These are phyloP conservation scores for Samia ricini DNA, from an alignment of 1,140 invertebrate species.

Conservation along the genomic window DNA sequence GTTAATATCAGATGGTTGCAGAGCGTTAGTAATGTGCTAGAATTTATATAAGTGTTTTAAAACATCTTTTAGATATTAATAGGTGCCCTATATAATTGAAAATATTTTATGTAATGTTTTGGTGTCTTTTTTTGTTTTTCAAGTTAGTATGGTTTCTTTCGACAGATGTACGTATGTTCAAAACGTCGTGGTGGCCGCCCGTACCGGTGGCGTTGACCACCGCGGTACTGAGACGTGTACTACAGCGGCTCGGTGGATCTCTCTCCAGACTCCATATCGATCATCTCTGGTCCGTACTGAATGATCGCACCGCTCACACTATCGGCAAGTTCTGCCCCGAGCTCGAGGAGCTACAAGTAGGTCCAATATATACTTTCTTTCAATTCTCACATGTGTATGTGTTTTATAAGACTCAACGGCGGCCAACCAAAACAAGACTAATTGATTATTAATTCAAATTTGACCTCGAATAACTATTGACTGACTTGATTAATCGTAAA, in stretches of 20 bases:
- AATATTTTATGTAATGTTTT: no score
- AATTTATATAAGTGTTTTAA: no score
- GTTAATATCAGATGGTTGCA: no score
- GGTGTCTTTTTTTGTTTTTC: not conserved
- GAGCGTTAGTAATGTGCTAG: no score
- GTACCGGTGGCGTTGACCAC: conserved; percentile 54
- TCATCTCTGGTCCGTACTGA: conserved; percentile 63
- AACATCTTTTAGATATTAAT: no score
- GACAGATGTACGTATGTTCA: conserved; percentile 57
- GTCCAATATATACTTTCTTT: not conserved
- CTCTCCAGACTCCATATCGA: conserved; percentile 63
- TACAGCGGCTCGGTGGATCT: conserved; percentile 49
- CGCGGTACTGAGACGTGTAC: conserved; percentile 59
- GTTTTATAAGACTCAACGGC: not conserved
- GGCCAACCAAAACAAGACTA: no score
- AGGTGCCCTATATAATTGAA: no score
- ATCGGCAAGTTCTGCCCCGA: conserved; percentile 71
- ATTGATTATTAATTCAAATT: no score
- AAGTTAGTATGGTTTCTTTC: not conserved
- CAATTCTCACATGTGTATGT: not conserved
- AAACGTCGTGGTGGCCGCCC: conserved; percentile 65
- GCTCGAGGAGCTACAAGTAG: conserved; percentile 64
- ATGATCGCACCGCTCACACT: conserved; percentile 70
- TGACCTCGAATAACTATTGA: no score
- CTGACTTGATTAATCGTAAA: no score